A percentile compares a stretch with the other conserved stretches of the same genome.
Evolutionary conservation across 2,113 vertebrate species (phyloP).

Genomic region (Vombatus ursinus): DNA sequence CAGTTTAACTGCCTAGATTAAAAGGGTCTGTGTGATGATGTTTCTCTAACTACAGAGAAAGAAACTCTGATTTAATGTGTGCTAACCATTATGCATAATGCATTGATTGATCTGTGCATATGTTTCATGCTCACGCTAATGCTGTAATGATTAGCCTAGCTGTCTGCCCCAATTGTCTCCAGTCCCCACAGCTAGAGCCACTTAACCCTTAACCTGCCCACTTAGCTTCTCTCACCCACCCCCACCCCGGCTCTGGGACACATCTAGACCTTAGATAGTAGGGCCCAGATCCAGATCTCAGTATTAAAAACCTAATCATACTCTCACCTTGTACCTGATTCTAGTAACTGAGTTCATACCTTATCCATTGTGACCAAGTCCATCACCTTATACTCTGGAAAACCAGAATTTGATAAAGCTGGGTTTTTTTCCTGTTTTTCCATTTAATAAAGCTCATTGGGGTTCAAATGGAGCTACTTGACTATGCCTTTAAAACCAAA

Average conservation of each 20-base stretch:
- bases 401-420: no score
- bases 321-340: not conserved
- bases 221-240: not conserved
- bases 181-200: not conserved
- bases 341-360: not conserved
- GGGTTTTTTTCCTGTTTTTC: no score
- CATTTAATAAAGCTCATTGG: no score
- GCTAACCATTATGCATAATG: slow-evolving; percentile 12
- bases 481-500: no score
- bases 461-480: no score
- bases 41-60: slow-evolving; percentile 6
- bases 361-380: not conserved
- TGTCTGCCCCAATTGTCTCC: not conserved
- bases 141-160: not conserved
- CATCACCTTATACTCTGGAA: not conserved
- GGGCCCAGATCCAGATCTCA: not conserved
- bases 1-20: slow-evolving; percentile 5
- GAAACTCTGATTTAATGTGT: not conserved
- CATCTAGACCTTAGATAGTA: not conserved
- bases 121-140: not conserved
- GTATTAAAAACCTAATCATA: not conserved
- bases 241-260: not conserved
- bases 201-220: not conserved
- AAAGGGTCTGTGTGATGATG: not conserved
- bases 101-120: slow-evolving; percentile 39